Evolutionary conservation across 2,797 vertebrate species (phyloP).

Genomic region (Phrynocephalus vlangalii): DNA sequence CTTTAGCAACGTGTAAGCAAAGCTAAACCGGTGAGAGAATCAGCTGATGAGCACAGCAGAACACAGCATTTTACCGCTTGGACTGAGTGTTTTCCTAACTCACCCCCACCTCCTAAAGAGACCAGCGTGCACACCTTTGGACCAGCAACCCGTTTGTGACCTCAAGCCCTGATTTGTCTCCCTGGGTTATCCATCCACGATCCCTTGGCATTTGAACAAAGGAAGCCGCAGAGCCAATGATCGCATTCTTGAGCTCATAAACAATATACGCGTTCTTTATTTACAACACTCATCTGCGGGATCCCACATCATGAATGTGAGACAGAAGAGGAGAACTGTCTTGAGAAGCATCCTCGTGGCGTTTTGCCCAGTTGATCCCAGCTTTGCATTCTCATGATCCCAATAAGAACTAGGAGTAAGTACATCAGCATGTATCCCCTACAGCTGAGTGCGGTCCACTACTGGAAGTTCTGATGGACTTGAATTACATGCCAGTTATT

Average conservation of each 20-base stretch:
- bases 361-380: neutral
- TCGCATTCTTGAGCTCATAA: neutral
- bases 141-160: neutral
- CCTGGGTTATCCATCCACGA: neutral
- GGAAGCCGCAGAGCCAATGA: neutral
- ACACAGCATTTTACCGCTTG: too few species aligned
- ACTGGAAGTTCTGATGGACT: conserved; percentile 15
- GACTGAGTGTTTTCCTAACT: neutral
- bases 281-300: conserved; percentile 27
- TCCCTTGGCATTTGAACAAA: neutral
- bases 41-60: neutral
- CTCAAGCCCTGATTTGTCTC: neutral
- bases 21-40: neutral
- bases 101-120: neutral
- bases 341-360: neutral
- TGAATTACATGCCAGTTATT: conserved; percentile 26
- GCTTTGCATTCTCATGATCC: neutral
- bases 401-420: neutral
- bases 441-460: conserved; percentile 8
- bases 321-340: neutral
- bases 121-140: neutral
- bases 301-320: conserved; percentile 11
- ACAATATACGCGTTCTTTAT: conserved; percentile 44
- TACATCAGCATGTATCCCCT: neutral
- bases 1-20: neutral